phyloP scores from a whole-genome alignment of 2,797 vertebrate genomes.

The Smutsia temminckii region DNA sequence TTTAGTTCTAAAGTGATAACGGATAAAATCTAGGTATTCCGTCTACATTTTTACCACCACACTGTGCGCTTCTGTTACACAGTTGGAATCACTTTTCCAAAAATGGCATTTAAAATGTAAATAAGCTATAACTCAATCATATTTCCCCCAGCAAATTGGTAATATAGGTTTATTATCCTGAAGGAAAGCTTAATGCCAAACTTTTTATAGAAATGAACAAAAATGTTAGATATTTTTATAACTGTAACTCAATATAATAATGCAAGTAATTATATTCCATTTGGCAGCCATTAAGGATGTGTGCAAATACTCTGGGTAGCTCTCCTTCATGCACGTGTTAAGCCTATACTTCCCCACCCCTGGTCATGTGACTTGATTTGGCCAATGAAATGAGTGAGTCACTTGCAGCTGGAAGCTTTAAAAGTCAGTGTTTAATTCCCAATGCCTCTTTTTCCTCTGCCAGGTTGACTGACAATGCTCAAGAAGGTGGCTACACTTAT shows the following conservation, averaged over 20 bases:
- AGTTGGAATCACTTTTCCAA: neutral
- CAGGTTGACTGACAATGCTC: neutral
- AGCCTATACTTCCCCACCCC: neutral
- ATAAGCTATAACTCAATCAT: neutral
- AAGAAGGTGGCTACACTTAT: neutral
- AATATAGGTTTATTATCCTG: neutral
- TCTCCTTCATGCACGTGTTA: neutral
- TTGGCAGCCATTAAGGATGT: neutral
- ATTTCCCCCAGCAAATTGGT: constrained; percentile 1
- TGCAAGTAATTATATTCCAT: neutral
- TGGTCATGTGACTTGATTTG: constrained; percentile 1
- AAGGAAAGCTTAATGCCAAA: neutral
- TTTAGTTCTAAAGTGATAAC: constrained; percentile 21
- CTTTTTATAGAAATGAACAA: constrained; percentile 26
- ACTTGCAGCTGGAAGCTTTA: neutral
- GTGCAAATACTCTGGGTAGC: neutral
- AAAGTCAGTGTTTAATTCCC: neutral
- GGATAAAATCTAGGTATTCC: neutral
- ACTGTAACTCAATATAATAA: neutral
- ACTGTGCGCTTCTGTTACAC: neutral
- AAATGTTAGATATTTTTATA: constrained; percentile 7
- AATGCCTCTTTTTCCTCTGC: neutral
- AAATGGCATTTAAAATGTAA: constrained; percentile 1
- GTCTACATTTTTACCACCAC: neutral
- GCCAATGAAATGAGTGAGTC: neutral